phyloP scores from a whole-genome alignment of 2,113 vertebrate genomes.

The Narcine bancroftii region DNA sequence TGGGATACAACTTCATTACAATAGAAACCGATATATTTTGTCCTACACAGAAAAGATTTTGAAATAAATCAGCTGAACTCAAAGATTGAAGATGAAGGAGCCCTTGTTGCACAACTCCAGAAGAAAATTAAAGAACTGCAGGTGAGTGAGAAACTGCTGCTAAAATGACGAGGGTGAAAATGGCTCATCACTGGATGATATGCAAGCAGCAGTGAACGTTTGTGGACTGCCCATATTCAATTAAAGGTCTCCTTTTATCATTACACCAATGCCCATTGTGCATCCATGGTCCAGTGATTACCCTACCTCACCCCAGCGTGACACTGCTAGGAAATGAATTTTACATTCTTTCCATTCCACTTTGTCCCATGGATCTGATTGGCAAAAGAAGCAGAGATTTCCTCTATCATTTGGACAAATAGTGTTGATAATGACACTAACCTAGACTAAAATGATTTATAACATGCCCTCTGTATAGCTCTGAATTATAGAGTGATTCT shows the following conservation, averaged over 20 bases:
- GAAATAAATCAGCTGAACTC: slow-evolving; percentile 73
- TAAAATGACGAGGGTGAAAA: background rate
- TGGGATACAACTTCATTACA: background rate
- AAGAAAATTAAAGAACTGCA: slow-evolving; percentile 91
- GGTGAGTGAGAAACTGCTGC: slow-evolving; percentile 49
- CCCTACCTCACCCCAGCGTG: background rate
- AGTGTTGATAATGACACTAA: background rate
- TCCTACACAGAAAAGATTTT: slow-evolving; percentile 72
- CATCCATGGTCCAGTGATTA: background rate
- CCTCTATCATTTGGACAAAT: background rate
- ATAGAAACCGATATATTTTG: background rate
- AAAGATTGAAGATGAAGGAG: slow-evolving; percentile 78
- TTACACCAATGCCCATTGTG: background rate
- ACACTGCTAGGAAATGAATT: background rate
- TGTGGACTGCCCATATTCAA: background rate
- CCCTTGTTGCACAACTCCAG: slow-evolving; percentile 70
- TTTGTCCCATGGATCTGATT: background rate
- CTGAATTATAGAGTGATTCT: background rate
- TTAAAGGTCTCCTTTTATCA: background rate
- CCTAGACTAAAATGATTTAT: background rate
- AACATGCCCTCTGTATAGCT: background rate
- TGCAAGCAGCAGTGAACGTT: background rate
- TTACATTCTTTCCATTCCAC: background rate
- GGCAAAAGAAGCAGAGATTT: background rate
- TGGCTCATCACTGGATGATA: background rate